phyloP scores from a whole-genome alignment of 2,797 vertebrate genomes.

The Alcedo quadribrachys region DNA sequence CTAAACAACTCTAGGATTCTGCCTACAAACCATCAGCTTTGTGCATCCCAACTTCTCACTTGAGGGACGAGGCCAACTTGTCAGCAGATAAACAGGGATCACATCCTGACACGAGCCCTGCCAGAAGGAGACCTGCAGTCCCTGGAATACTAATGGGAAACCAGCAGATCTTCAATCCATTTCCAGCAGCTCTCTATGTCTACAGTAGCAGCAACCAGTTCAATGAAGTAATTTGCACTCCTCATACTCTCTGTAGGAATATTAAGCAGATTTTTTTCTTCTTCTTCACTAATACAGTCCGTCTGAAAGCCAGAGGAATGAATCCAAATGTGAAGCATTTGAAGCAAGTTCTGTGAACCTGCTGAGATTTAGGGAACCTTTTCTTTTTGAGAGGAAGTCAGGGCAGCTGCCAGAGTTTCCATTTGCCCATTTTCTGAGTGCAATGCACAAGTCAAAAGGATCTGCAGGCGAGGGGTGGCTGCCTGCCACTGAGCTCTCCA shows the following conservation, averaged over 20 bases:
- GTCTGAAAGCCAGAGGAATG: conserved; percentile 57
- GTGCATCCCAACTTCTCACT: neutral
- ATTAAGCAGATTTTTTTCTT: conserved; percentile 41
- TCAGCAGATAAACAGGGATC: conserved; percentile 27
- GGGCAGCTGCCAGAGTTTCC: conserved; percentile 70
- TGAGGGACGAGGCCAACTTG: neutral
- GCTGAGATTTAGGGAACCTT: conserved; percentile 59
- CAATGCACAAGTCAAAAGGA: conserved; percentile 68
- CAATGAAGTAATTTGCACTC: neutral
- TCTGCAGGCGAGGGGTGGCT: conserved; percentile 57
- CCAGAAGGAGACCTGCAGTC: neutral
- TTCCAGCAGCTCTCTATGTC: neutral
- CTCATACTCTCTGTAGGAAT: conserved; percentile 20
- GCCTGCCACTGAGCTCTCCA: conserved; percentile 57
- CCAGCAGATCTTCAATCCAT: neutral
- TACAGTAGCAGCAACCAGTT: neutral
- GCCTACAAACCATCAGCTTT: neutral
- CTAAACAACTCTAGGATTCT: neutral
- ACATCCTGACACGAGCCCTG: neutral
- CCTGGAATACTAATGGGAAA: neutral
- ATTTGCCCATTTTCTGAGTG: conserved; percentile 68
- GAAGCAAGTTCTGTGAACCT: conserved; percentile 50
- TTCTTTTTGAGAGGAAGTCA: conserved; percentile 63
- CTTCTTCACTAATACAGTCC: conserved; percentile 32
- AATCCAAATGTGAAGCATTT: conserved; percentile 64